phyloP scores from a whole-genome alignment of 2,888 invertebrate genomes.

The Melieria picta region DNA sequence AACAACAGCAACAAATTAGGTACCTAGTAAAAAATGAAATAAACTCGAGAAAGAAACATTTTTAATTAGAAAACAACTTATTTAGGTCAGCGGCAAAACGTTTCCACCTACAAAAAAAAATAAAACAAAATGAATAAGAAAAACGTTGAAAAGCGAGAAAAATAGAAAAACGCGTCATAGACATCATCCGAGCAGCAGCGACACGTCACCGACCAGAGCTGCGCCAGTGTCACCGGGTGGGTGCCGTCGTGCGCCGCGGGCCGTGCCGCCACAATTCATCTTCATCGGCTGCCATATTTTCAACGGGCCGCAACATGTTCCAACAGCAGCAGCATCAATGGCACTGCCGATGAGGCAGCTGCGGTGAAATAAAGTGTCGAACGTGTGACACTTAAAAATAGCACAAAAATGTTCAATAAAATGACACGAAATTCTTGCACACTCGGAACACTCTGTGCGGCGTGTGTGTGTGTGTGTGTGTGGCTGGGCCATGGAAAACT shows the following conservation, averaged over 20 bases:
- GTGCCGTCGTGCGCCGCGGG: no score
- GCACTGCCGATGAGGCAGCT: no score
- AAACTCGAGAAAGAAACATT: neutral
- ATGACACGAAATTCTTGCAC: no score
- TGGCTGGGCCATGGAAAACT: no score
- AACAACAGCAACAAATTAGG: neutral
- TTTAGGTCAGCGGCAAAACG: slow-evolving; percentile 16
- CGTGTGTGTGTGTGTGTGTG: no score
- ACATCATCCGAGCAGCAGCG: neutral
- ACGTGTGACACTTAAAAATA: slow-evolving; percentile 18
- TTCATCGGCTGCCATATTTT: slow-evolving; percentile 22
- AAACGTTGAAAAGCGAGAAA: no score
- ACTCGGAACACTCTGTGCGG: no score
- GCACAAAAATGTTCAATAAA: neutral
- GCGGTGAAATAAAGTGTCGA: slow-evolving; percentile 11
- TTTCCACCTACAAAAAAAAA: slow-evolving; percentile 10
- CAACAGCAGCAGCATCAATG: no score
- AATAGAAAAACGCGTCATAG: neutral
- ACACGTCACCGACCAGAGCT: slow-evolving; percentile 1
- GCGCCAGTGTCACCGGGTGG: slow-evolving; percentile 10
- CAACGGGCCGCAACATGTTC: slow-evolving; percentile 1
- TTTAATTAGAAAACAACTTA: slow-evolving; percentile 40
- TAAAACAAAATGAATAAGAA: no score
- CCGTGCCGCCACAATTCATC: slow-evolving; percentile 33
- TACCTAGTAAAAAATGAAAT: slow-evolving; percentile 1